A percentile compares a stretch with the other conserved stretches of the same genome.
Conservation (phyloP, 2,113 vertebrate genomes). For the Pao palembangensis region DNA sequence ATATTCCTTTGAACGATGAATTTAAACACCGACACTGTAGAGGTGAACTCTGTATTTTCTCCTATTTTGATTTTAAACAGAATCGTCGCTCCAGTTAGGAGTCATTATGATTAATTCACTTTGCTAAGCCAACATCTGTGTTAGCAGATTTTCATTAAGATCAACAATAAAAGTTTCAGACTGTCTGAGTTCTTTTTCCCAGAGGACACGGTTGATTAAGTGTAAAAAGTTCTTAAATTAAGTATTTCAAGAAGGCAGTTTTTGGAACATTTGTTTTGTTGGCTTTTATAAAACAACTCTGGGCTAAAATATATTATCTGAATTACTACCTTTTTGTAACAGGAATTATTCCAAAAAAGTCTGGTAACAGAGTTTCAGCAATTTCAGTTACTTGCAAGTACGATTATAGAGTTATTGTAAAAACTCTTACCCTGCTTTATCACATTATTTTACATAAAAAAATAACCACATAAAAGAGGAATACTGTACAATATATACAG, state of each 20-base stretch:
- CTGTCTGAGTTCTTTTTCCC: conserved; percentile 59
- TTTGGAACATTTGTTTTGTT: conserved; percentile 23
- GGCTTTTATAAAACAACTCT: conserved; percentile 21
- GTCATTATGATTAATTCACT: conserved; percentile 71
- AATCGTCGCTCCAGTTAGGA: conserved; percentile 24
- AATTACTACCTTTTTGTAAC: conserved; percentile 1
- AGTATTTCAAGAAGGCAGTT: conserved; percentile 16
- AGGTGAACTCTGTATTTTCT: conserved; percentile 1
- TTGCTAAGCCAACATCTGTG: conserved; percentile 59
- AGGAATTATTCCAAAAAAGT: no score
- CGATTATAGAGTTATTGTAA: no score
- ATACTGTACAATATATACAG: conserved; percentile 8
- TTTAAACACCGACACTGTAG: conserved; percentile 13
- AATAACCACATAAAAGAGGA: not conserved
- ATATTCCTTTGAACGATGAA: conserved; percentile 27
- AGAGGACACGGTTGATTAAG: conserved; percentile 52
- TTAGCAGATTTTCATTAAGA: conserved; percentile 77
- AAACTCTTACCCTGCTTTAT: no score
- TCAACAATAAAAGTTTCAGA: conserved; percentile 60
- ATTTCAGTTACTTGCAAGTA: conserved; percentile 8
- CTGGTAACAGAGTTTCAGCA: conserved; percentile 9
- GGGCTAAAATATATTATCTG: not conserved
- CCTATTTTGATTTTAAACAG: conserved; percentile 18
- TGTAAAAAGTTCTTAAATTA: conserved; percentile 24
- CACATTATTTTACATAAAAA: conserved; percentile 7